Evolutionary conservation across 2,888 invertebrate species (phyloP), one percentile per base, ranked within the genome.

Genomic region (Metellina segmentata): DNA sequence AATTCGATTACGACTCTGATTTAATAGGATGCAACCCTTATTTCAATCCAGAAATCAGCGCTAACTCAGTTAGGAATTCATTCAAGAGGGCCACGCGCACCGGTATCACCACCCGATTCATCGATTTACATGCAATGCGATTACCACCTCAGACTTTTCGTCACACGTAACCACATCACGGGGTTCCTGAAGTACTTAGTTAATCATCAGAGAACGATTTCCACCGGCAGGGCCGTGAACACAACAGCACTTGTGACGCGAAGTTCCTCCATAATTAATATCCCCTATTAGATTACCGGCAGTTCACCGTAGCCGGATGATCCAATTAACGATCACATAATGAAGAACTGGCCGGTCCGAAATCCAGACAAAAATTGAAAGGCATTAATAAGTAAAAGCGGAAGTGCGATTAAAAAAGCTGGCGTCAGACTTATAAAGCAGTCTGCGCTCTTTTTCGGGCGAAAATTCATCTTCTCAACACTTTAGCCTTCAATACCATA

Each of bases 401-500:
- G 70, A 71, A 16, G 19, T 7, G 11, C 52, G n/a, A 71, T 70
- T 19, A 81, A 85, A 91, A 91, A 90, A 78, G 34, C 52, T 61
- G 61, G 71, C 74, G 81, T 86, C 52, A 48, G 19, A 81, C 53
- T 69, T 70, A 89, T 53, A 61, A 77, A 91, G 75, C 49, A 51
- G 53, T 81, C 81, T 53, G 78, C 74, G 53, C 81, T 85, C 81
- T 51, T 79, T 79, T 48, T 78, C 61, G 77, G 34, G 34, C 69
- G 51, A 72, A 91, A 87, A 91, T 91, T 87, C 91, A 82, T 91
- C 86, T 83, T 87, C 77, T 87, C 81, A 52, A 71, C 86, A 86
- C 70, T 53, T 81, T 81, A 78, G 71, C 82, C 69, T 87, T 87
- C 87, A 87, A 71, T 87, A 78, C 82, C 82, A 82, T 81, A 81